Evolutionary conservation across 2,113 vertebrate genomes (phyloP), one percentile per base, ranked within the genome.

Genomic region (Taurulus bubalis): DNA sequence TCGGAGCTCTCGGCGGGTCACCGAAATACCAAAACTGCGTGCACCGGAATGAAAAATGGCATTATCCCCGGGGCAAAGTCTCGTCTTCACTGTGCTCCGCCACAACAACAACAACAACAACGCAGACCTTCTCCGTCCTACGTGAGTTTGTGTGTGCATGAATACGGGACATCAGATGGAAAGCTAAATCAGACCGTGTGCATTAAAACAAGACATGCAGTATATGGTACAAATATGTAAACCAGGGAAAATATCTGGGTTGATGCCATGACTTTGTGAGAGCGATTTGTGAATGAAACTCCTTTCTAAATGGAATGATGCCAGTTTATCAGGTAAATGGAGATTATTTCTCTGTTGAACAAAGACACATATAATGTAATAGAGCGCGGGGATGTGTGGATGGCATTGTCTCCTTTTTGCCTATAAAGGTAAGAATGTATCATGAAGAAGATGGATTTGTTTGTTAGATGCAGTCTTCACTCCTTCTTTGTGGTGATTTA

Each of bases 1-100:
- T 80, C 80, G 38, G 22, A 32, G 16, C 53, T 72, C 62, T 51
- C 79, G 55, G n/a, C 69, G 67, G 47, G 74, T 73, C 71, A 78
- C 74, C 53, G 71, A 84, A 88, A 83, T 84, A 84, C 65, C 77
- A 86, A 76, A 80, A 34, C 75, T 63, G 60, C n/a, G 3, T 73
- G 73, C 28, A 30, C 34, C 22, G 0, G 16, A 59, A 67, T 78
- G 74, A 49, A 78, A 55, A 83, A 83, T 71, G 77, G 24, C 80
- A 72, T 38, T 7, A 30, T 51, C 30, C 83, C 71, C 20, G 28
- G 40, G 74, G 73, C 73, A 24, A 67, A 77, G 58, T 22, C 45
- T 63, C 4, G 1, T 56, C 49, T 66, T 67, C 22, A 32, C 36
- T 4, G 45, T 38, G 53, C 30, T 34, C 64, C 26, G 15, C 62